Evolutionary conservation across 1,140 invertebrate species (phyloP).

Genomic region (Neodiprion fabricii): DNA sequence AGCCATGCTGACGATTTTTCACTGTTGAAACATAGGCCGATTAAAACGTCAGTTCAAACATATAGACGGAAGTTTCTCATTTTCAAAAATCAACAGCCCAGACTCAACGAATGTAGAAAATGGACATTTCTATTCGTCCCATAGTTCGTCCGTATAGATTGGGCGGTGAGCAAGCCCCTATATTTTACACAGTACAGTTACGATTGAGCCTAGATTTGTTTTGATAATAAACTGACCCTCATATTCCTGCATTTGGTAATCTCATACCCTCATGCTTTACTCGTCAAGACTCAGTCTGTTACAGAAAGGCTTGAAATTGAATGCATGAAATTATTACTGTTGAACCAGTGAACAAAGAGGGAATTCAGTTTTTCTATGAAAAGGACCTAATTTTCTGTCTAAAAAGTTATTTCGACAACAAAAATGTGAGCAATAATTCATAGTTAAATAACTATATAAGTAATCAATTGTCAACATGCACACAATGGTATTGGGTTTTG

Average conservation of each 20-base stretch:
- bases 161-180: neutral
- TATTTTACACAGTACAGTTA: neutral
- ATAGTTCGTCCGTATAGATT: neutral
- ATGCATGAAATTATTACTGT: slow-evolving; percentile 4
- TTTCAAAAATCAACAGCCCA: neutral
- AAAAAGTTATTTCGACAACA: neutral
- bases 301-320: neutral
- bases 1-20: slow-evolving; percentile 40
- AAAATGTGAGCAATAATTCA: neutral
- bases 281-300: neutral
- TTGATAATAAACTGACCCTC: neutral
- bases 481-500: slow-evolving; percentile 16
- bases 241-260: neutral
- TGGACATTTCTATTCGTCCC: too few species aligned
- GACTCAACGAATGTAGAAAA: neutral
- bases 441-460: slow-evolving; percentile 4
- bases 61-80: slow-evolving; percentile 6
- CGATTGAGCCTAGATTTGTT: neutral
- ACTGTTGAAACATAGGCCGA: neutral
- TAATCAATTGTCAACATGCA: slow-evolving; percentile 26
- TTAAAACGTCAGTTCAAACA: neutral
- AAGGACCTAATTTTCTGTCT: neutral
- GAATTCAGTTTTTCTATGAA: neutral
- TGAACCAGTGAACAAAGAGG: neutral
- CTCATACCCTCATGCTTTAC: neutral